Evolutionary conservation across 2,113 vertebrate genomes (phyloP), one percentile per base, ranked within the genome.

Genomic region (Chrysochloris asiatica): DNA sequence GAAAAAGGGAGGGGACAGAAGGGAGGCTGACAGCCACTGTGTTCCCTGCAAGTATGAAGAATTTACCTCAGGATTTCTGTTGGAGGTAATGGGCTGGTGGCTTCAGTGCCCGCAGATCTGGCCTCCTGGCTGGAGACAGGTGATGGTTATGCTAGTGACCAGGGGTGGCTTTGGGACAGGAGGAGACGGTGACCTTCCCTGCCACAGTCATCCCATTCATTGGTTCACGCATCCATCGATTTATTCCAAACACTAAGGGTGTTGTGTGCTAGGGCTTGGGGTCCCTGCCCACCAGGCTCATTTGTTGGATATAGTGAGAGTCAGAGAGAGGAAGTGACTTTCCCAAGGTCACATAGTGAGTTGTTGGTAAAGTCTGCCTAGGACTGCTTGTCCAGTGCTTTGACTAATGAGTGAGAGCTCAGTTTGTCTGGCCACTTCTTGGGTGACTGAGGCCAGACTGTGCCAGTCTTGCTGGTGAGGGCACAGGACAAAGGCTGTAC

Each of bases 1-100:
- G 72, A 26, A 95, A 82, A 84, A 93, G 92, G 97, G 95, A 96
- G 83, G 96, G 95, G 95, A 95, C 94, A 81, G 95, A 85, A 28
- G 72, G 93, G 93, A 96, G 96, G 93, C 94, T 91, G 86, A 86
- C 73, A 90, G 91, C 96, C 86, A 59, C 84, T 81, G 96, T 91
- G 96, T 88, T 96, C 96, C 96, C 48, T 85, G 83, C 21, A 91
- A 78, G 80, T 93, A 93, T 52, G 59, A 96, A 96, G 96, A n/a
- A n/a, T n/a, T n/a, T n/a, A 92, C 95, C 86, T 47, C 52, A 72
- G 88, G 80, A 82, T 93, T 96, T 80, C 96, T 89, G 94, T 95
- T 88, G 88, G 69, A 97, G 94, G 94, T 93, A 95, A 96, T 63
- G 83, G 95, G 0, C 36, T 87, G 79, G 71, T 36, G 41, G 22